Conservation (phyloP, 2,113 vertebrate genomes). For the Prinia subflava region DNA sequence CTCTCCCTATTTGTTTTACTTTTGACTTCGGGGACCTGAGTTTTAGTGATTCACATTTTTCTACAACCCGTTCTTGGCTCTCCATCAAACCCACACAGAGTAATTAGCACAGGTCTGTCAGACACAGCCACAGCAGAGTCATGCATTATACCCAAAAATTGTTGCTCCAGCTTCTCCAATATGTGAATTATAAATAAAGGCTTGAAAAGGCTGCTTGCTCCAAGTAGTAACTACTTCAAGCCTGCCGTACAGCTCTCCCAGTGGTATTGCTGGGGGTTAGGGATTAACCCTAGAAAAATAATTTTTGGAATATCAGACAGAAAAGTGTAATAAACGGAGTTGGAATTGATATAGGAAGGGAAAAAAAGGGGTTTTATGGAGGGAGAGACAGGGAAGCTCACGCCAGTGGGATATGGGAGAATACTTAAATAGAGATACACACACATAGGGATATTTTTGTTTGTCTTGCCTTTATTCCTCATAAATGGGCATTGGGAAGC, state of each 20-base stretch:
- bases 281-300: constrained; percentile 65
- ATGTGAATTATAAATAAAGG: background rate
- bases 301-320: constrained; percentile 45
- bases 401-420: background rate
- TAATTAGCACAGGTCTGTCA: constrained; percentile 9
- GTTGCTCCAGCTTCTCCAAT: background rate
- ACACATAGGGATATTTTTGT: background rate
- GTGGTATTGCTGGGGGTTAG: background rate
- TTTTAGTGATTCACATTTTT: constrained; percentile 49
- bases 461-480: background rate
- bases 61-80: constrained; percentile 20
- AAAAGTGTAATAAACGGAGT: constrained; percentile 25
- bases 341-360: background rate
- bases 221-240: constrained; percentile 46
- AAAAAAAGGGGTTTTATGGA: background rate
- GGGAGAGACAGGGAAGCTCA: background rate
- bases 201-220: background rate
- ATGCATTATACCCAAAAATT: background rate
- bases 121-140: background rate
- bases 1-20: constrained; percentile 51
- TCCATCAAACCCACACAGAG: constrained; percentile 11
- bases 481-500: background rate
- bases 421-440: background rate
- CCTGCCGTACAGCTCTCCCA: background rate
- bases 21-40: constrained; percentile 38